Base-by-base conservation (phyloP, 2,797 vertebrate species). In the Aplochiton taeniatus region DNA sequence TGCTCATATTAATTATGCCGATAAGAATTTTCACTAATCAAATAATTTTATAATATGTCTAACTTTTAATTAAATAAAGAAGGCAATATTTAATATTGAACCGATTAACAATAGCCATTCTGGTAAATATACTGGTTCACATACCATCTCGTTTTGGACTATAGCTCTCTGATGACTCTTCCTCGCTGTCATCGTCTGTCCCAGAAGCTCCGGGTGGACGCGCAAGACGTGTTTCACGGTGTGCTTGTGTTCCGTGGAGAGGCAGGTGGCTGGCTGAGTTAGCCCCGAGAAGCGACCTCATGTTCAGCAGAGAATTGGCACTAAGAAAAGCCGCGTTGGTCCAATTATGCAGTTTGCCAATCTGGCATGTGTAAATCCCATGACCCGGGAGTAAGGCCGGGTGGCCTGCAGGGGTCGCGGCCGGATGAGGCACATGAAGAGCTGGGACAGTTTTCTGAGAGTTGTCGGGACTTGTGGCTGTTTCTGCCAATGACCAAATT, bases 401-500 rank as follows among this genome's bases (percentile, higher is more conserved):
- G 76, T 98, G 97, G 65, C 93, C 93, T 66, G 94, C 88, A 57
- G 94, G 91, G 44, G 93, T 78, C 31, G 94, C 91, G 58, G 92
- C 86, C 70, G 94, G 85, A 69, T 94, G 92, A 50, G 93, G 94
- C 16, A 92, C 74, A 0, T 92, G 86, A 0, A 92, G 90, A 61
- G 67, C 72, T 1, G 92, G 82, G 41, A 93, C 83, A 41, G 92
- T 79, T 87, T 94, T 97, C 74, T 95, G 94, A 47, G 92, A 85
- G 82, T 89, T 94, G 64, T 99, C 97, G 0, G 97, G 97, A 72
- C 95, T 96, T 13, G 97, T 96, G 49, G 97, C 97, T 0, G 97
- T 99, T 88, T 99, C 97, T 4, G 97, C 97, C 88, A 98, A 88
- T 8, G 97, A 99, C 97, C 97, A 99, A 86, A 99, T 99, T 93